Conservation (phyloP, 2,797 vertebrate genomes). For the Xerus rutilus region DNA sequence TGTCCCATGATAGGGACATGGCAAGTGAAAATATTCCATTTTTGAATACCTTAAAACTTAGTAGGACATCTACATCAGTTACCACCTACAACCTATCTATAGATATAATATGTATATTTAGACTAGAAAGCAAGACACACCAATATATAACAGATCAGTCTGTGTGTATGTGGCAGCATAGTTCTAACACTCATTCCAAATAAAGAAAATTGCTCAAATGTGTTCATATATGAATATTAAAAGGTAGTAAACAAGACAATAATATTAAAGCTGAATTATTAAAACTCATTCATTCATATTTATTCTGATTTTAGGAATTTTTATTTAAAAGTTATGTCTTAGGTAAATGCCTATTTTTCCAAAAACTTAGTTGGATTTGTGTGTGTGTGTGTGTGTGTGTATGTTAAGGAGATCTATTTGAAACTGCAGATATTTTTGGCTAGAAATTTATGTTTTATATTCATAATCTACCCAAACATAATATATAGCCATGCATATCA, state of each 20-base stretch:
- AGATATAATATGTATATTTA: not conserved
- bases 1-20: not conserved
- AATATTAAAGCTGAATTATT: constrained; percentile 11
- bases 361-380: constrained; percentile 4
- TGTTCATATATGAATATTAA: not conserved
- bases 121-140: not conserved
- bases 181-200: not conserved
- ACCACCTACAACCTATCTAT: not conserved
- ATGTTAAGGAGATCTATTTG: not conserved
- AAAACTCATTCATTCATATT: not conserved
- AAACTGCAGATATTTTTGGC: not conserved
- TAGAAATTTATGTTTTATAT: not conserved
- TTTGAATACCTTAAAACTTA: not conserved
- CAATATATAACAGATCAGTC: not conserved
- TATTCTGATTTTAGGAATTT: constrained; percentile 22
- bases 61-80: not conserved
- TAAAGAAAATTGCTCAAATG: constrained; percentile 26
- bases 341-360: constrained; percentile 11
- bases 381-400: not conserved
- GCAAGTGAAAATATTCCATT: not conserved
- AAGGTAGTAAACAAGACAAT: not conserved
- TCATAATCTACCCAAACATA: not conserved
- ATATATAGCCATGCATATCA: not conserved
- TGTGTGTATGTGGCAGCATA: not conserved
- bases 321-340: constrained; percentile 33